Base-by-base conservation (phyloP, 2,797 vertebrate species). In the Eidolon dupreanum region DNA sequence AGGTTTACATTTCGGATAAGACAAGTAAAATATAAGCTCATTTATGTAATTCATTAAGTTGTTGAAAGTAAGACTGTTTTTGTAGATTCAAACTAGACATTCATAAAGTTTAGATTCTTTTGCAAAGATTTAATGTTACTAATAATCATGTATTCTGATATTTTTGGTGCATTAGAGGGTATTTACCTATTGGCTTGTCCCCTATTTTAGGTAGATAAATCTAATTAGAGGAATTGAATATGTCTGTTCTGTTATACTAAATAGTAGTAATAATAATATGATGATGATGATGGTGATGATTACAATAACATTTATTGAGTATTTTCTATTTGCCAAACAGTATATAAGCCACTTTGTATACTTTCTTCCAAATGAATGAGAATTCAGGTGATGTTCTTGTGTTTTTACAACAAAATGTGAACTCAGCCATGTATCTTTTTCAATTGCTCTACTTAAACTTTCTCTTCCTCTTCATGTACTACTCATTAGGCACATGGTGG, bases 101-200 rank as follows among this genome's bases (percentile, higher is more conserved):
- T 94, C 9, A 85, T 73, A 38, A 93, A 43, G 33, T 96, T 96
- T 85, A 81, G 38, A 75, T 95, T 91, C 31, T 89, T 90, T 82
- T 57, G 36, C 55, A 92, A 94, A 85, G 24, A 74, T 78, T 28
- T 1, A 26, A 6, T 81, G 20, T 82, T 96, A 83, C 7, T 82
- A 66, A 70, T 91, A 63, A 74, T 79, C 10, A 19, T 57, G 11
- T 36, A 90, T 51, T 36, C 20, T 53, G 15, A 53, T 87, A 88
- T 66, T 79, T 92, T 96, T 68, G 19, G 22, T 70, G 19, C 8
- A 15, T 81, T 57, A 26, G 15, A 79, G 26, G 33, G 71, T 24
- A 68, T 55, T 83, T 73, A 94, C 12, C 20, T 87, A n/a, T 41
- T 94, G 20, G 31, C 2, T 78, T 28, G 49, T 2, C 13, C 10